Evolutionary conservation across 2,888 invertebrate species (phyloP).

Genomic region (Esperia sulphurella): DNA sequence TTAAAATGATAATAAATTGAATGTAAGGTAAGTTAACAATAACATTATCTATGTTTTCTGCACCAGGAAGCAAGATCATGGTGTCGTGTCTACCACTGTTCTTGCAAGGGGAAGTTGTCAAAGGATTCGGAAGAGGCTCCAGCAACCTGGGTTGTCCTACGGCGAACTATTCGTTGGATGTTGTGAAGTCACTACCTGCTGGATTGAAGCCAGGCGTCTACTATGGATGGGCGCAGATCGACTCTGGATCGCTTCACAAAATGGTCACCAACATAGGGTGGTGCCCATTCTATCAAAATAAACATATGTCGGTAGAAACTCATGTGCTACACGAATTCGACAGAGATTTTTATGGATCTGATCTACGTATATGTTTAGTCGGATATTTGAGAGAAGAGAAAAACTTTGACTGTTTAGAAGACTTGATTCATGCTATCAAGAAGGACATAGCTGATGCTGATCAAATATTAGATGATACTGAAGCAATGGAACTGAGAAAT

Average conservation of each 20-base stretch:
- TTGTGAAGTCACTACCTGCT: slow-evolving; percentile 88
- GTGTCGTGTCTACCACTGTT: slow-evolving; percentile 86
- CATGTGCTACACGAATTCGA: slow-evolving; percentile 92
- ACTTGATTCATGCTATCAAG: slow-evolving; percentile 87
- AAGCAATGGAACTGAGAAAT: slow-evolving; percentile 65
- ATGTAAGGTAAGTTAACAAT: no score
- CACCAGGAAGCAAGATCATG: not conserved
- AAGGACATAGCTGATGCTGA: slow-evolving; percentile 87
- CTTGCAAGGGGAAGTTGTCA: slow-evolving; percentile 88
- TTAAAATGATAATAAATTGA: no score
- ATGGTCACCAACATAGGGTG: slow-evolving; percentile 98
- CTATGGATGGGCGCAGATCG: slow-evolving; percentile 94
- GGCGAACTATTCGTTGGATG: slow-evolving; percentile 89
- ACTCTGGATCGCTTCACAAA: slow-evolving; percentile 85
- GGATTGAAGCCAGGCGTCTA: slow-evolving; percentile 91
- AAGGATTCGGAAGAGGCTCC: slow-evolving; percentile 97
- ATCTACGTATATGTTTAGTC: slow-evolving; percentile 87
- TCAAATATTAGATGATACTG: slow-evolving; percentile 76
- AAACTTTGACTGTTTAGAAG: slow-evolving; percentile 87
- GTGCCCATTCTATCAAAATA: slow-evolving; percentile 97
- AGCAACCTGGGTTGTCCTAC: slow-evolving; percentile 97
- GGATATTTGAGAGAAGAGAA: slow-evolving; percentile 92
- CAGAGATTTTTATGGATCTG: slow-evolving; percentile 91
- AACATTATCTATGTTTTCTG: no score
- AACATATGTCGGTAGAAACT: slow-evolving; percentile 95